phyloP scores from a whole-genome alignment of 2,888 invertebrate species.

The Halictus ligatus region DNA sequence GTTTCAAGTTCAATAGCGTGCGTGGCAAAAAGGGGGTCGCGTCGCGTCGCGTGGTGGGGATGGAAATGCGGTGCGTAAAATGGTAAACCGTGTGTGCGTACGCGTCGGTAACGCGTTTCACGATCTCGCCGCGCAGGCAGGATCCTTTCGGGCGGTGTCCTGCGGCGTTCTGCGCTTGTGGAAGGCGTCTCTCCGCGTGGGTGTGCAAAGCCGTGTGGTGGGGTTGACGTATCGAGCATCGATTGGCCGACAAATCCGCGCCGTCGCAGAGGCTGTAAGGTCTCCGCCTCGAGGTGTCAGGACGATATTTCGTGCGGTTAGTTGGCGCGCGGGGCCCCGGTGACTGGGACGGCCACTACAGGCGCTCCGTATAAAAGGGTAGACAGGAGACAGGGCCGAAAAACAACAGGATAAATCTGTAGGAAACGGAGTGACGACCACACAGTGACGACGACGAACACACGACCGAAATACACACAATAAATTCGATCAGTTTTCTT shows the following conservation, averaged over 20 bases:
- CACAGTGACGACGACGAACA: constrained; percentile 63
- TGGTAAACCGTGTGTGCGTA: not conserved
- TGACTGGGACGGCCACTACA: constrained; percentile 82
- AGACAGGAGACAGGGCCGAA: constrained; percentile 63
- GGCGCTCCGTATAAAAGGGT: constrained; percentile 65
- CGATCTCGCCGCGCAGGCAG: not conserved
- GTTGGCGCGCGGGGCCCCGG: constrained; percentile 84
- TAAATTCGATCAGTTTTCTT: not conserved
- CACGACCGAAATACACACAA: constrained; percentile 60
- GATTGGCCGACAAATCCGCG: constrained; percentile 61
- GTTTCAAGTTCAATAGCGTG: constrained; percentile 56
- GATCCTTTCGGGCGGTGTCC: not conserved
- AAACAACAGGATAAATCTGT: constrained; percentile 51
- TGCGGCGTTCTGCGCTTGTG: not conserved
- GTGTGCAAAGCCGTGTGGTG: not conserved
- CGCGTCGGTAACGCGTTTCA: not conserved
- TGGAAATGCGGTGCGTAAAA: not conserved
- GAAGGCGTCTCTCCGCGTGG: constrained; percentile 1
- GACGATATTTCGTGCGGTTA: constrained; percentile 81
- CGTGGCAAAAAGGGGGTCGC: constrained; percentile 21
- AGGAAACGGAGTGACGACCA: constrained; percentile 65
- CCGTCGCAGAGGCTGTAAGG: constrained; percentile 66
- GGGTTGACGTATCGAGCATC: constrained; percentile 3
- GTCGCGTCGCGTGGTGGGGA: not conserved
- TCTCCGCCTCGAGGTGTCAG: constrained; percentile 61